phyloP scores from a whole-genome alignment of 2,113 vertebrate genomes.

The Gopherus evgoodei region DNA sequence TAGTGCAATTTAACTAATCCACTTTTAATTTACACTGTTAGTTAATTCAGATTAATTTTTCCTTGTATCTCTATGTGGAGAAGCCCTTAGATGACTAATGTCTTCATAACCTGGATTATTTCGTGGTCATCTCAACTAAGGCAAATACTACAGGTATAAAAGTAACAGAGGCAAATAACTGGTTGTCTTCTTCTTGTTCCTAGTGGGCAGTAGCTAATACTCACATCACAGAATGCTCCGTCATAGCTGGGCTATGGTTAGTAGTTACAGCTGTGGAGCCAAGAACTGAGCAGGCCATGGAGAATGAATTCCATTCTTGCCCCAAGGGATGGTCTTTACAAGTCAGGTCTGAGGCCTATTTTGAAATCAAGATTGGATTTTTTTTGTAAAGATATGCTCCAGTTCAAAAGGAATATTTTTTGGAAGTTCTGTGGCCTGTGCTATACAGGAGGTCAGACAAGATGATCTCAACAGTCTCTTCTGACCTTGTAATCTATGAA shows the following conservation, averaged over 20 bases:
- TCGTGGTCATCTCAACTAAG: background rate
- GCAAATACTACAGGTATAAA: background rate
- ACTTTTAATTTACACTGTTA: background rate
- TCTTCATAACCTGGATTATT: background rate
- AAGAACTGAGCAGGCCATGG: background rate
- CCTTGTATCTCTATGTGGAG: too few relatives aligned
- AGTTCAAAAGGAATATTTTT: background rate
- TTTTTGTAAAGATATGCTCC: background rate
- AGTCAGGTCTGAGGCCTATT: background rate
- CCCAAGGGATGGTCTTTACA: background rate
- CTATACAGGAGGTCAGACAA: background rate
- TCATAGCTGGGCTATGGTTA: too few relatives aligned
- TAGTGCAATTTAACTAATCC: too few relatives aligned
- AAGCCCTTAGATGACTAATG: background rate
- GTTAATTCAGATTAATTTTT: too few relatives aligned
- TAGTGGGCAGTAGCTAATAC: too few relatives aligned
- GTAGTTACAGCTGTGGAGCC: background rate
- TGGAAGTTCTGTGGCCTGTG: background rate
- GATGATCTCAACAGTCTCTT: background rate
- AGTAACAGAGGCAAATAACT: too few relatives aligned
- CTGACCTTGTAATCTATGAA: background rate
- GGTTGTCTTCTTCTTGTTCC: too few relatives aligned
- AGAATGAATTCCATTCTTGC: background rate
- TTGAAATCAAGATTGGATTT: background rate
- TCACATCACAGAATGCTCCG: too few relatives aligned